Base-by-base conservation (phyloP, 2,113 vertebrate genomes). In the Sinocyclocheilus anophthalmus region DNA sequence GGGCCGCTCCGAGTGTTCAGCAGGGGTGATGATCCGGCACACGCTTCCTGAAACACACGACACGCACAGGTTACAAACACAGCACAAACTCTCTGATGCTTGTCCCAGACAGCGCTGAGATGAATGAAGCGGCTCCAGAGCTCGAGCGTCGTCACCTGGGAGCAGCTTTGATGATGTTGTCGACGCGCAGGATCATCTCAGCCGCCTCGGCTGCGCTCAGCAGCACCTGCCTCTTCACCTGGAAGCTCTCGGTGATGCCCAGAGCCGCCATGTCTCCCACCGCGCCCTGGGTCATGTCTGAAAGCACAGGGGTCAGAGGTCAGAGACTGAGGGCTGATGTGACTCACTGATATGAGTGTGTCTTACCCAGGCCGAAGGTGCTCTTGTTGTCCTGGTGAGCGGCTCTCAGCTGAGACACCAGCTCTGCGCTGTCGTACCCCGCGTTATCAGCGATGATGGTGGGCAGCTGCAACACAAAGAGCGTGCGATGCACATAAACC, bases 371-470 rank as follows among this genome's bases (percentile, higher is more conserved):
- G n/a, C 98, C 98, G 0, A 92, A 96, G 5, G 94, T 96, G 83
- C 26, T 93, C 89, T 93, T 96, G 87, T 96, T 96, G 86, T 99
- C 97, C 86, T 96, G 96, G 76, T 99, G 98, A 37, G 98, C 97
- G 42, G 98, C 98, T 92, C 98, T 96, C 81, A 99, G 96, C 76
- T 99, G 98, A 86, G 98, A 93, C 90, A 99, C 97, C 87, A 99
- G 91, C 91, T 99, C 97, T 12, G 98, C 97, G 81, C 98, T 99
- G 93, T 99, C 98, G 81, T 99, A 99, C 18, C 98, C 98, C 3
- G 98, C 98, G 48, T 99, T 99, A 92, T 99, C 98, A 53, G 98
- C 98, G 83, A 99, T 99, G 92, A 97, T 99, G 78, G 96, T 99
- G 20, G 98, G 98, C 88, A 99, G 94, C 98, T 99, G 89, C 9